phyloP scores from a whole-genome alignment of 2,797 vertebrate genomes.

The Potorous gilbertii region DNA sequence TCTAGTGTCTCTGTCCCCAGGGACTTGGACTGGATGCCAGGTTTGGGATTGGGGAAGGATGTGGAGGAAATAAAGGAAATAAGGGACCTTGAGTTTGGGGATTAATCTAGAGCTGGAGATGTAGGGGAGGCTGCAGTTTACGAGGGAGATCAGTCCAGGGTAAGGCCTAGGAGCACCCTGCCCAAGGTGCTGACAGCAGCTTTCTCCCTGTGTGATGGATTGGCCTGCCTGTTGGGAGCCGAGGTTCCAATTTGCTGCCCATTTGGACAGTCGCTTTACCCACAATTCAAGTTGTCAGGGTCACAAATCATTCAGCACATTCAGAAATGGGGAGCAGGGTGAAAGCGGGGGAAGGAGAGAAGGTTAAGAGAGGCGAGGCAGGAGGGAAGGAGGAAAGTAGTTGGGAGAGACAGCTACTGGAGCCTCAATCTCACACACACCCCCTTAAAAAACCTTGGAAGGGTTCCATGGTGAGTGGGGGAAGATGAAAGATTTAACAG shows the following conservation, averaged over 20 bases:
- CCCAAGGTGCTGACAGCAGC: slow-evolving; percentile 5
- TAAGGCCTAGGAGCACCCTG: neutral
- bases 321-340: neutral
- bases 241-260: slow-evolving; percentile 78
- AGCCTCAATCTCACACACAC: neutral
- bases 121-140: neutral
- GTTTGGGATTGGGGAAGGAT: neutral
- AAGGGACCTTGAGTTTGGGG: neutral
- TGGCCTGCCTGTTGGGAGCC: slow-evolving; percentile 16
- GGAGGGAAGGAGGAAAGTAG: neutral
- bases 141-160: neutral
- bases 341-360: neutral
- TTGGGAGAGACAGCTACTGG: neutral
- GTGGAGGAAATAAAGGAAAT: neutral
- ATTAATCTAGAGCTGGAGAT: neutral
- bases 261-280: slow-evolving; percentile 76
- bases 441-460: neutral
- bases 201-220: slow-evolving; percentile 45
- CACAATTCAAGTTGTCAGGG: slow-evolving; percentile 76
- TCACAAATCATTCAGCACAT: slow-evolving; percentile 72
- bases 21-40: neutral
- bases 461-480: neutral
- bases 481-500: neutral
- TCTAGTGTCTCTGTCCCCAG: neutral
- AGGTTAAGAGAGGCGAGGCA: neutral